A percentile compares a stretch with the other conserved stretches of the same genome.
These are phyloP conservation scores for Geodia barretti DNA, from an alignment of 37 sponge, comb jelly and placozoan genomes.

Conservation along the genomic window DNA sequence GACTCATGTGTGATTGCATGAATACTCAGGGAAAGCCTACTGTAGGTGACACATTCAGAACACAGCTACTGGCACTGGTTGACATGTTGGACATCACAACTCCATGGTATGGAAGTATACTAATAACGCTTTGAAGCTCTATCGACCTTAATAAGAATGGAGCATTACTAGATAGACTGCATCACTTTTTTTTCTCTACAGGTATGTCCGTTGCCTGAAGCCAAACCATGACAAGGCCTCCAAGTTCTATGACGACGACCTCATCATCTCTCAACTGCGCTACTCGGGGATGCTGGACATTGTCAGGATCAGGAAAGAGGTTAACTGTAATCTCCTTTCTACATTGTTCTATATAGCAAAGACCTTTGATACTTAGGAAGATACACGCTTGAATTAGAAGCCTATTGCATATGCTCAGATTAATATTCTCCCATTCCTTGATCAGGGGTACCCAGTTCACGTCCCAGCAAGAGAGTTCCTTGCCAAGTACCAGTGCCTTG, in stretches of 20 bases:
- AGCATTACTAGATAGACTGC: too few species aligned
- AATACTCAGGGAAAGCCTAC: slow-evolving; percentile 77
- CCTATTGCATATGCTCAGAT: background rate
- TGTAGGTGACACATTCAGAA: slow-evolving; percentile 89
- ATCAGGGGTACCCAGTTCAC: slow-evolving; percentile 91
- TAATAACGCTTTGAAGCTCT: too few species aligned
- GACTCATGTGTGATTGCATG: background rate
- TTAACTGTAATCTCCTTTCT: slow-evolving; percentile 3
- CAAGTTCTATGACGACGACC: slow-evolving; percentile 79
- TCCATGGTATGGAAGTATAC: slow-evolving; percentile 86
- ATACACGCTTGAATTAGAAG: too few species aligned
- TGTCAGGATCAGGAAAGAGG: slow-evolving; percentile 88
- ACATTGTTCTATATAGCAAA: background rate
- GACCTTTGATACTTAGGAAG: background rate
- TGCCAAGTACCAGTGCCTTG: slow-evolving; percentile 90
- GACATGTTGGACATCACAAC: slow-evolving; percentile 89
- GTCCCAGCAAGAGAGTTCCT: slow-evolving; percentile 86
- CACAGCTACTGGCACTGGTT: slow-evolving; percentile 87
- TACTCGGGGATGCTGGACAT: slow-evolving; percentile 97
- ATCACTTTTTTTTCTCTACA: background rate
- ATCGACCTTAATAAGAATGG: too few species aligned
- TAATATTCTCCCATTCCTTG: background rate
- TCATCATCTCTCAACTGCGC: slow-evolving; percentile 86
- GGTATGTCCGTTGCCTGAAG: slow-evolving; percentile 93
- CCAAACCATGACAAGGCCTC: slow-evolving; percentile 74